Conservation (phyloP, 2,888 invertebrate species). For the Suillia variegata region DNA sequence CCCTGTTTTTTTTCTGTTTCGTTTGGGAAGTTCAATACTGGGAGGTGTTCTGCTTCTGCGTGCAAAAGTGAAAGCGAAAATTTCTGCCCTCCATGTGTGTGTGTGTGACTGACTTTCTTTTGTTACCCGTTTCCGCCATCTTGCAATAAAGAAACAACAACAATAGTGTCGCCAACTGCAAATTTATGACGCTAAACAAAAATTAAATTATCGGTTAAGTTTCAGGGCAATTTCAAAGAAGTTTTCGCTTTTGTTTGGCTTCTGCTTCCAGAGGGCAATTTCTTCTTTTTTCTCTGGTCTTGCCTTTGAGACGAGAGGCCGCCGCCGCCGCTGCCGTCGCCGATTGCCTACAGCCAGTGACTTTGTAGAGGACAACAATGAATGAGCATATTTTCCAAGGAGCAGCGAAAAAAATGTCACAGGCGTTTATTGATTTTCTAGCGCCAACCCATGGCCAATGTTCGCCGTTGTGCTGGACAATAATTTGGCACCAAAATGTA, state of each 20-base stretch:
- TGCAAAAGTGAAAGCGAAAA: neutral
- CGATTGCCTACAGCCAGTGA: too few species aligned
- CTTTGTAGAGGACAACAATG: too few species aligned
- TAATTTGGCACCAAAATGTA: neutral
- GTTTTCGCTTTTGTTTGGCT: constrained; percentile 47
- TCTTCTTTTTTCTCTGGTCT: constrained; percentile 2
- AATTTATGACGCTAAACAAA: constrained; percentile 22
- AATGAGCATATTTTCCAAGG: too few species aligned
- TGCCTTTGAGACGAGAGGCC: too few species aligned
- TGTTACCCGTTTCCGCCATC: constrained; percentile 35
- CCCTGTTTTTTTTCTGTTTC: too few species aligned
- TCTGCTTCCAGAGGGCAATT: constrained; percentile 19
- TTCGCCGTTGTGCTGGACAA: neutral
- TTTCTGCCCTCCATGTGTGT: neutral
- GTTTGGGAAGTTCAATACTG: too few species aligned
- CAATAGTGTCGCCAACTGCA: constrained; percentile 4
- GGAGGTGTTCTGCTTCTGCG: neutral
- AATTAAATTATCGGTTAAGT: constrained; percentile 7
- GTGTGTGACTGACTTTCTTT: neutral
- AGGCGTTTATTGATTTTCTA: neutral
- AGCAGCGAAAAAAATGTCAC: neutral
- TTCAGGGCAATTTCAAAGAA: constrained; percentile 38
- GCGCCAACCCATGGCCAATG: too few species aligned
- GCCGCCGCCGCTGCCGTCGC: too few species aligned
- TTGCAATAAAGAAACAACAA: constrained; percentile 30